Percentiles rank a stretch among this genome's conserved stretches.
phyloP scores from a whole-genome alignment of 2,113 vertebrate species.

The Pollachius pollachius region DNA sequence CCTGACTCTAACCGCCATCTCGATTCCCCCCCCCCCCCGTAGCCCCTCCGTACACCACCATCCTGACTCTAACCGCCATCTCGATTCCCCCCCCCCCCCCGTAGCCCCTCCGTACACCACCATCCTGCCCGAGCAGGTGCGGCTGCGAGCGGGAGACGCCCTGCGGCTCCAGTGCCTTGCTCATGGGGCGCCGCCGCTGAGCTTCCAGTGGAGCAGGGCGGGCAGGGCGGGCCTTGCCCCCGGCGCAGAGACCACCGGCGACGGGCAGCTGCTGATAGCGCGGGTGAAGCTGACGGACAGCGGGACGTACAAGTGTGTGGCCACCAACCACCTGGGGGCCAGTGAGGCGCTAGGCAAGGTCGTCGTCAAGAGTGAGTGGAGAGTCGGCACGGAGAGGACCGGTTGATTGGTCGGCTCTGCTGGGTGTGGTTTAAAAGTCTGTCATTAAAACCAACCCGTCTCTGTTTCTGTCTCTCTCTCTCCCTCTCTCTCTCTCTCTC shows the following conservation, averaged over 20 bases:
- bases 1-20: too few relatives aligned
- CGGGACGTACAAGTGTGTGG: slow-evolving; percentile 85
- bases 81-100: too few relatives aligned
- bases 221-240: slow-evolving; percentile 69
- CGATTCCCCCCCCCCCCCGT: too few relatives aligned
- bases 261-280: slow-evolving; percentile 72
- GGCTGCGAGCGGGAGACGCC: slow-evolving; percentile 63
- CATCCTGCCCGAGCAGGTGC: slow-evolving; percentile 73
- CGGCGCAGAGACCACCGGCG: slow-evolving; percentile 38
- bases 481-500: background rate
- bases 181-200: slow-evolving; percentile 85
- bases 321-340: slow-evolving; percentile 83
- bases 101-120: slow-evolving; percentile 89
- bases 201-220: slow-evolving; percentile 80
- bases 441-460: background rate
- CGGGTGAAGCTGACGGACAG: slow-evolving; percentile 51
- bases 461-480: background rate
- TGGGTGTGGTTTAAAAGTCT: background rate
- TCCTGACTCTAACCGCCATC: background rate
- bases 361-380: slow-evolving; percentile 70
- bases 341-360: slow-evolving; percentile 77
- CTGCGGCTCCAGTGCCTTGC: slow-evolving; percentile 88
- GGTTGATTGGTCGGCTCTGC: background rate
- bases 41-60: slow-evolving; percentile 90
- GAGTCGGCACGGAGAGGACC: background rate